Percentiles rank a stretch among this genome's conserved stretches.
phyloP scores from a whole-genome alignment of 2,888 invertebrate species.

The Limnephilus lunatus region DNA sequence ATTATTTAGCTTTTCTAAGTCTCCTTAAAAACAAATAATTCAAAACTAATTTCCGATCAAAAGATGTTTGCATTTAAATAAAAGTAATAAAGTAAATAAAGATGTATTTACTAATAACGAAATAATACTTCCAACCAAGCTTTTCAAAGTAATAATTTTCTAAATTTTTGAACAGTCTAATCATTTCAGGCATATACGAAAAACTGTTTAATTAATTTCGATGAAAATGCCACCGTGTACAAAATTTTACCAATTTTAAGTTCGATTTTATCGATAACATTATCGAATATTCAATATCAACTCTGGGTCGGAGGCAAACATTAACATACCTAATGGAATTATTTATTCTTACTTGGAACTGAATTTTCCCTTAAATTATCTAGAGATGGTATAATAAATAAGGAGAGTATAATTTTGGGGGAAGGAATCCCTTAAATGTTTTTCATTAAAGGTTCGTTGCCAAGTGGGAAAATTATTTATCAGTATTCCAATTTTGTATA shows the following conservation, averaged over 20 bases:
- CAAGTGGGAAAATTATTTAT: constrained; percentile 19
- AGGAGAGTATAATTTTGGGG: not conserved
- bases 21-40: not conserved
- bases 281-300: constrained; percentile 2
- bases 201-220: not conserved
- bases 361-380: constrained; percentile 50
- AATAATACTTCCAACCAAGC: not conserved
- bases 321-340: constrained; percentile 9
- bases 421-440: not conserved
- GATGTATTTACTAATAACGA: not conserved
- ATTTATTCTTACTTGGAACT: constrained; percentile 46
- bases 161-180: not conserved
- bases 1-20: not conserved
- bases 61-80: not conserved
- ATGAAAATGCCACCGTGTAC: not conserved
- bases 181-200: not conserved
- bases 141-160: not conserved
- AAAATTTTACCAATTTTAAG: not conserved
- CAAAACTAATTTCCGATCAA: not conserved
- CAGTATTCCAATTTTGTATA: not conserved
- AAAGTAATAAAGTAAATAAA: not conserved
- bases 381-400: constrained; percentile 38
- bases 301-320: not conserved
- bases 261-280: not conserved
- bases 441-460: constrained; percentile 12